These are phyloP conservation scores for Cheilosia soror DNA, from an alignment of 2,888 invertebrate genomes.

Conservation along the genomic window DNA sequence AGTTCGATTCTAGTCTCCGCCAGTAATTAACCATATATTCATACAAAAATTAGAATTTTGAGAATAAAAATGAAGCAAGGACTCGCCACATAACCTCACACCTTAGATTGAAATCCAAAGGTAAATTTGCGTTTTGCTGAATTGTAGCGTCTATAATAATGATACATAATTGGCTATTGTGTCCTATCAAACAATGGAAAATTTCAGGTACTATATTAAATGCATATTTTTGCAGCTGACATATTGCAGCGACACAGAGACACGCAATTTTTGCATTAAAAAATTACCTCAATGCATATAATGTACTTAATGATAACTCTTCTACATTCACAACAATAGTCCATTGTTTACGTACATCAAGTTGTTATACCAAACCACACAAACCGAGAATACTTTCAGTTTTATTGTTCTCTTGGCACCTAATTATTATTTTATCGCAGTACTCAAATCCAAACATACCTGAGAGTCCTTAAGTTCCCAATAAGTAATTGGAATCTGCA, in stretches of 20 bases:
- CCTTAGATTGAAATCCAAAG: no score
- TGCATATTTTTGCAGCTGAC: neutral
- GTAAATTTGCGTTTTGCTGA: no score
- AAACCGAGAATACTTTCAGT: constrained; percentile 12
- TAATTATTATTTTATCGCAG: constrained; percentile 24
- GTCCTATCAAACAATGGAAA: neutral
- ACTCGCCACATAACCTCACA: no score
- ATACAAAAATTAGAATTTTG: no score
- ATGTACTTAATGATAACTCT: constrained; percentile 10
- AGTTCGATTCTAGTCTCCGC: no score
- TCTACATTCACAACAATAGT: constrained; percentile 2
- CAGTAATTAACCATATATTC: no score
- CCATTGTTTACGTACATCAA: constrained; percentile 18
- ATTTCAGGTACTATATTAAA: no score
- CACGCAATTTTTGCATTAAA: constrained; percentile 2
- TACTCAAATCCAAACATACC: neutral
- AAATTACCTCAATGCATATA: neutral
- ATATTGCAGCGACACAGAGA: neutral
- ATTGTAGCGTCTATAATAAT: no score
- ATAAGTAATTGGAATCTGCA: neutral
- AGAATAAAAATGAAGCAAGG: no score
- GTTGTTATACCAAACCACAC: neutral
- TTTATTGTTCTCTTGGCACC: constrained; percentile 33
- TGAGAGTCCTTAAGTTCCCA: neutral
- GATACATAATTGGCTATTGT: neutral